Percentiles rank a stretch among this genome's conserved stretches.
Evolutionary conservation across 2,888 invertebrate genomes (phyloP).

Genomic region (Ormyrus nitidulus): DNA sequence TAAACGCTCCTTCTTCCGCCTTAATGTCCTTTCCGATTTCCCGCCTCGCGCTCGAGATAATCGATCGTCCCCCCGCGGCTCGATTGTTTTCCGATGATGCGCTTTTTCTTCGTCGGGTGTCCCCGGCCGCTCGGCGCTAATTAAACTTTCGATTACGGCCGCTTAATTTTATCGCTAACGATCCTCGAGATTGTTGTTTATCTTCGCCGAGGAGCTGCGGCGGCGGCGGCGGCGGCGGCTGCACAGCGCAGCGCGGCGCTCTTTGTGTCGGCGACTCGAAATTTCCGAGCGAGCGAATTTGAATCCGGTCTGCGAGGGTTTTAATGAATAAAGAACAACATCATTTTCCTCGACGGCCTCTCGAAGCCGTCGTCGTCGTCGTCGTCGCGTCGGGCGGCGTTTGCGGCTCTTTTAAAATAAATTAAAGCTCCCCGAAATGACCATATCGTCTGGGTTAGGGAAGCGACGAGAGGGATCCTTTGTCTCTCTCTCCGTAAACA

Average conservation of each 20-base stretch:
- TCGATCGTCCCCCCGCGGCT: neutral
- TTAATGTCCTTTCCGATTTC: slow-evolving; percentile 20
- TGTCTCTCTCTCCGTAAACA: neutral
- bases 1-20: slow-evolving; percentile 10
- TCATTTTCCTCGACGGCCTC: no score
- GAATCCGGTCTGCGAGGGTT: no score
- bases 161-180: neutral
- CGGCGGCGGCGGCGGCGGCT: no score
- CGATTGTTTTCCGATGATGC: slow-evolving; percentile 2
- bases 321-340: no score
- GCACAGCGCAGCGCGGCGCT: no score
- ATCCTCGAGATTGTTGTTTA: neutral
- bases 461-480: neutral
- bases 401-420: neutral
- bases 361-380: no score
- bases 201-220: neutral
- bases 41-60: neutral
- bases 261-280: no score
- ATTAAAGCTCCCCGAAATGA: neutral
- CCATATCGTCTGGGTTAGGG: neutral
- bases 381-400: no score
- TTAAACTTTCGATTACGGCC: no score
- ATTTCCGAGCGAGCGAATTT: no score
- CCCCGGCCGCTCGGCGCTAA: no score
- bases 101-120: no score